Conservation (phyloP, 35 echinoderm and acorn worm species). For the Amphiura filiformis region DNA sequence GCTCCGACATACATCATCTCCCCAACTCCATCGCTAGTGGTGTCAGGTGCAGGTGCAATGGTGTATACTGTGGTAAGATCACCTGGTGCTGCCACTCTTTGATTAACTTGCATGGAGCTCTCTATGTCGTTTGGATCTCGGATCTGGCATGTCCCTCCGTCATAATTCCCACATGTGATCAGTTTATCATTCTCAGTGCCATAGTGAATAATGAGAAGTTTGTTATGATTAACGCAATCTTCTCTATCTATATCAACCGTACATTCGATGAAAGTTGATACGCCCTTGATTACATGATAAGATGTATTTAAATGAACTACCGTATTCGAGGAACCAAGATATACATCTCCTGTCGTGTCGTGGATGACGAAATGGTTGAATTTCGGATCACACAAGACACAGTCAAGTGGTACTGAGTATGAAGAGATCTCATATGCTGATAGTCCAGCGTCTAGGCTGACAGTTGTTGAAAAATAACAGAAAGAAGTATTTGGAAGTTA, state of each 20-base stretch:
- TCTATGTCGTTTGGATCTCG: not conserved
- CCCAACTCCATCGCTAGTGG: no score
- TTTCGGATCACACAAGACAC: not conserved
- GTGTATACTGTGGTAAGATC: no score
- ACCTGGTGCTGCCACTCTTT: no score
- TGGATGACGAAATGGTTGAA: not conserved
- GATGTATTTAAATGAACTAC: not conserved
- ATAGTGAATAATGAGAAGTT: not conserved
- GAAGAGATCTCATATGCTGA: not conserved
- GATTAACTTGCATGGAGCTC: no score
- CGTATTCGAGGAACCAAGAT: not conserved
- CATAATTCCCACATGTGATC: not conserved
- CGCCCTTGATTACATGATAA: not conserved
- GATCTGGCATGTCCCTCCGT: not conserved
- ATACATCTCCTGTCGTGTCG: not conserved
- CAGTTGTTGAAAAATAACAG: no score
- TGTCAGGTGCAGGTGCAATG: no score
- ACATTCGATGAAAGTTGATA: not conserved
- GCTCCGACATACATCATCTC: no score
- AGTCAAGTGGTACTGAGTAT: not conserved
- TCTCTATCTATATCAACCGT: not conserved
- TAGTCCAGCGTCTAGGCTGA: not conserved
- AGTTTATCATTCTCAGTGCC: not conserved
- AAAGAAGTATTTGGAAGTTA: no score
- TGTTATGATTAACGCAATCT: not conserved